phyloP scores from a whole-genome alignment of 2,113 vertebrate species.

The Melierax canorus region DNA sequence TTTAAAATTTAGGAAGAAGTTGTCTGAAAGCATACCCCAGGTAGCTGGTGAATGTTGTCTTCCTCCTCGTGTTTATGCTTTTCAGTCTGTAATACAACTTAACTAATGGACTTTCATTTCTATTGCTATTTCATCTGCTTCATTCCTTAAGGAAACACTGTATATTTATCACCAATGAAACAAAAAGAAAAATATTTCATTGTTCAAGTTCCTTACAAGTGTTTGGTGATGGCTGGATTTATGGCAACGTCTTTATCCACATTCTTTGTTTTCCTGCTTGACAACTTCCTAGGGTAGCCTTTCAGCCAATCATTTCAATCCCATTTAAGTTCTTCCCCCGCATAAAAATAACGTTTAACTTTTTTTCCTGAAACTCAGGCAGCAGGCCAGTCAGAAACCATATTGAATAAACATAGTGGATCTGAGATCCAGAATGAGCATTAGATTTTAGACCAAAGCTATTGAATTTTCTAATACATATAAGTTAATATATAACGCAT shows the following conservation, averaged over 20 bases:
- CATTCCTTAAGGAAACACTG: not conserved
- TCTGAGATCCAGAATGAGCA: slow-evolving; percentile 68
- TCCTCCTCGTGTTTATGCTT: slow-evolving; percentile 13
- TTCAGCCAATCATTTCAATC: slow-evolving; percentile 75
- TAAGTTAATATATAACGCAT: slow-evolving; percentile 70
- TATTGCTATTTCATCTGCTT: slow-evolving; percentile 7
- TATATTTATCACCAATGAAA: not conserved
- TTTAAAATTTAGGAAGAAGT: slow-evolving; percentile 79
- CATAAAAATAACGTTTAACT: slow-evolving; percentile 76
- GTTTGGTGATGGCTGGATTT: slow-evolving; percentile 30
- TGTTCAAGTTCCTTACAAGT: slow-evolving; percentile 14
- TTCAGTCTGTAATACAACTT: not conserved
- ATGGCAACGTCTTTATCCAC: not conserved
- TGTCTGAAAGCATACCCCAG: slow-evolving; percentile 83
- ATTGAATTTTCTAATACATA: slow-evolving; percentile 69
- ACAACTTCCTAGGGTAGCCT: slow-evolving; percentile 76
- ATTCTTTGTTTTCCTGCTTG: slow-evolving; percentile 4
- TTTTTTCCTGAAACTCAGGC: slow-evolving; percentile 74
- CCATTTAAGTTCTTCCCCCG: slow-evolving; percentile 48
- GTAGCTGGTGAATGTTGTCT: slow-evolving; percentile 54
- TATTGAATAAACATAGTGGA: slow-evolving; percentile 56
- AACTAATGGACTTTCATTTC: not conserved
- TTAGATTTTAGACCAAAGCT: slow-evolving; percentile 71
- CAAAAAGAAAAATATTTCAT: not conserved
- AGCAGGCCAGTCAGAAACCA: slow-evolving; percentile 78